Percentiles rank a stretch among this genome's conserved stretches.
Evolutionary conservation across 37 sponge, comb jelly and placozoan genomes (phyloP).

Genomic region (Ephydatia muelleri): DNA sequence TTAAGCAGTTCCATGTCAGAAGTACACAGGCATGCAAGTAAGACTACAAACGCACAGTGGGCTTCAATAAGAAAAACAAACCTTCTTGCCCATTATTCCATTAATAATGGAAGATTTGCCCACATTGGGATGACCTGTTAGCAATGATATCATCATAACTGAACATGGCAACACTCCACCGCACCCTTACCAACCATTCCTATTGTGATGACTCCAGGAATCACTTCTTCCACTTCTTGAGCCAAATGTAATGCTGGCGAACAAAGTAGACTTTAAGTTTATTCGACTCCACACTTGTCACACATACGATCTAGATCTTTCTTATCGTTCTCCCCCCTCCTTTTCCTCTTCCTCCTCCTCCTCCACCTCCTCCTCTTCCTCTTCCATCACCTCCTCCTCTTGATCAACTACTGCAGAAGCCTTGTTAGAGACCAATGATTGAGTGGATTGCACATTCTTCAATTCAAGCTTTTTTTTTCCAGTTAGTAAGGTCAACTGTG

Average conservation of each 20-base stretch:
- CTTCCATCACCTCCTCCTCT: constrained; percentile 2
- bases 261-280: too few relatives aligned
- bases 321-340: too few relatives aligned
- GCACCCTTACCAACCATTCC: constrained; percentile 87
- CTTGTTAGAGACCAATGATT: neutral
- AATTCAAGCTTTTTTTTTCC: constrained; percentile 32
- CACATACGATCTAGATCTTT: neutral
- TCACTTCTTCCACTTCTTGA: constrained; percentile 12
- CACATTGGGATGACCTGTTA: constrained; percentile 94
- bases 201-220: constrained; percentile 73
- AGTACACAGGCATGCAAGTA: neutral
- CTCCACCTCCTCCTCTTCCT: constrained; percentile 22
- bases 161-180: neutral
- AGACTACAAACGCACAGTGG: neutral
- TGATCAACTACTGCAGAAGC: neutral
- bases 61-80: constrained; percentile 3
- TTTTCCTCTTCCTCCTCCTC: constrained; percentile 23
- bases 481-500: constrained; percentile 48
- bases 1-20: neutral
- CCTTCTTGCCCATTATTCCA: constrained; percentile 92
- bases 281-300: neutral
- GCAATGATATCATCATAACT: neutral
- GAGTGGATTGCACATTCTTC: neutral
- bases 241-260: neutral
- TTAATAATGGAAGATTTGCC: constrained; percentile 96